phyloP scores from a whole-genome alignment of 2,888 invertebrate genomes.

The Ptilodon capucinus region DNA sequence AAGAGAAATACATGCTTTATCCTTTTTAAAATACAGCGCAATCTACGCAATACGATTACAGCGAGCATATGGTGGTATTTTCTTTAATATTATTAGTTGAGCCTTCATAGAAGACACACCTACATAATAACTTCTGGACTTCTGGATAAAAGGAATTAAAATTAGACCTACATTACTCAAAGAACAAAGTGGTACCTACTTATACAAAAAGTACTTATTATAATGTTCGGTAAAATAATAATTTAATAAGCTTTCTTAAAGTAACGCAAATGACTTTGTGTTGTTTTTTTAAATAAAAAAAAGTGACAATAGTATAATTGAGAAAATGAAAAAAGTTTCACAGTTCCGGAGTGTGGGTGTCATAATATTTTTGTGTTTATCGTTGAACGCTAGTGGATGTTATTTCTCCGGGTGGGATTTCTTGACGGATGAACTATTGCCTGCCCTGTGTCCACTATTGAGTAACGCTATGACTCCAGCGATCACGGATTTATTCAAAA shows the following conservation, averaged over 20 bases:
- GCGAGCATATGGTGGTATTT: constrained; percentile 8
- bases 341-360: constrained; percentile 34
- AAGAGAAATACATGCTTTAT: constrained; percentile 40
- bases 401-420: constrained; percentile 62
- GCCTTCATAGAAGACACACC: neutral
- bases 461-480: constrained; percentile 46
- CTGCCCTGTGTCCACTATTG: constrained; percentile 59
- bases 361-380: constrained; percentile 37
- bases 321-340: constrained; percentile 36
- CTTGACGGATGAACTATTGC: constrained; percentile 55
- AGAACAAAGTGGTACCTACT: too few species aligned
- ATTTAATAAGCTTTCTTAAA: too few species aligned
- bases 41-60: constrained; percentile 63
- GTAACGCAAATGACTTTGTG: neutral
- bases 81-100: constrained; percentile 10
- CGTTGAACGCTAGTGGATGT: constrained; percentile 49
- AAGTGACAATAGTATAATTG: constrained; percentile 27
- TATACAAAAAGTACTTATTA: too few species aligned
- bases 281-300: constrained; percentile 12
- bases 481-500: constrained; percentile 54
- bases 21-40: constrained; percentile 28
- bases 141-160: too few species aligned
- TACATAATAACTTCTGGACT: neutral
- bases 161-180: neutral
- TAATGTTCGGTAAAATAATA: too few species aligned